Percentiles rank a stretch among this genome's conserved stretches.
These are phyloP conservation scores for Drosophila eohydei DNA, from an alignment of 2,888 invertebrate species.

Conservation along the genomic window DNA sequence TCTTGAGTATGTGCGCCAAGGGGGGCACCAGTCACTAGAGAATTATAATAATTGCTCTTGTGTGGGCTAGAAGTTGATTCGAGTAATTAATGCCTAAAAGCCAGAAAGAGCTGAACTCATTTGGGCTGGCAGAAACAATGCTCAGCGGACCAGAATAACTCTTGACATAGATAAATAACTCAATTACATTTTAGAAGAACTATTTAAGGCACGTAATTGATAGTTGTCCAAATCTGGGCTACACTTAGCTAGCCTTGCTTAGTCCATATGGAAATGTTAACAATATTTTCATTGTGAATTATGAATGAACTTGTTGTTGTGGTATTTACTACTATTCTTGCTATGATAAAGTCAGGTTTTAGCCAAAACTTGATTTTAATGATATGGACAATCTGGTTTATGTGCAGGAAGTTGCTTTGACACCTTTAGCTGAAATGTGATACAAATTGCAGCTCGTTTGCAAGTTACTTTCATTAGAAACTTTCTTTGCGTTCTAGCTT, in stretches of 20 bases:
- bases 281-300: not conserved
- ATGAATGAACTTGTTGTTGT: conserved; percentile 4
- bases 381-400: not conserved
- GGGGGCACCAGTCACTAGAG: conserved; percentile 6
- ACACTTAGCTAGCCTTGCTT: not conserved
- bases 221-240: not conserved
- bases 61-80: conserved; percentile 45
- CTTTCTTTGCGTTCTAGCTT: not conserved
- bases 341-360: not conserved
- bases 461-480: not conserved
- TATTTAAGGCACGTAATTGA: not conserved
- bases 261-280: not conserved
- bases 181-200: not conserved
- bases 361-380: not conserved
- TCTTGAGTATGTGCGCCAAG: conserved; percentile 3
- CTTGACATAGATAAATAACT: not conserved
- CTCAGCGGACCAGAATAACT: conserved; percentile 21
- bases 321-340: not conserved
- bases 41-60: conserved; percentile 16
- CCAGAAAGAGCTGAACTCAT: conserved; percentile 3
- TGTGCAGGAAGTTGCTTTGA: conserved; percentile 2
- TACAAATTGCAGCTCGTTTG: not conserved
- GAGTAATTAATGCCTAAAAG: conserved; percentile 15
- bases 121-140: not conserved
- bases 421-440: not conserved